Conservation (phyloP, 64 coral and sea anemone genomes). For the Catalaphyllia jardinei region DNA sequence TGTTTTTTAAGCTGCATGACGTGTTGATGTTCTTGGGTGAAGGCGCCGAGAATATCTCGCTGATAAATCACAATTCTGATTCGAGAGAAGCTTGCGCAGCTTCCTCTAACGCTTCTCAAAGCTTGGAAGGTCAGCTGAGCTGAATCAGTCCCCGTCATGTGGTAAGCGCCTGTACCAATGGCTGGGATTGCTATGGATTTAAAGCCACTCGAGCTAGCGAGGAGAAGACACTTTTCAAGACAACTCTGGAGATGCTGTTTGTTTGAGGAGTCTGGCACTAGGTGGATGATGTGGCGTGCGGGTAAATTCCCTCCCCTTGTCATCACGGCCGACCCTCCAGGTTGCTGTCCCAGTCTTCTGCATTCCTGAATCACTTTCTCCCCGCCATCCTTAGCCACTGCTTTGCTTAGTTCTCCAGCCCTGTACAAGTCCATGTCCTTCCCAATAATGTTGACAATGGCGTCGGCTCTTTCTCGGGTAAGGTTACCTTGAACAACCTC, state of each 20-base stretch:
- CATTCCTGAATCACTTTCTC: conserved; percentile 7
- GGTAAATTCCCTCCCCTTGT: conserved; percentile 11
- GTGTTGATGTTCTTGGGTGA: background rate
- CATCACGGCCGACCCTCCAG: background rate
- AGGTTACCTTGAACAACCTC: conserved; percentile 53
- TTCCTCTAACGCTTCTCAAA: background rate
- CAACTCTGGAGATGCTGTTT: background rate
- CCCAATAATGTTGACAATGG: conserved; percentile 2
- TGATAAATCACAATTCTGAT: background rate
- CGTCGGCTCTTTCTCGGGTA: conserved; percentile 27
- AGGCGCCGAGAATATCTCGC: background rate
- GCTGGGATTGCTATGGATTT: conserved; percentile 13
- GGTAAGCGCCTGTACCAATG: conserved; percentile 7
- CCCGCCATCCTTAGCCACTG: background rate
- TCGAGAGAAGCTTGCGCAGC: background rate
- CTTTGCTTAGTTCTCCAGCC: background rate
- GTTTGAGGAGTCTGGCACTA: conserved; percentile 5
- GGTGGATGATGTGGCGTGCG: background rate
- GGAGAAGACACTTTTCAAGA: conserved; percentile 9
- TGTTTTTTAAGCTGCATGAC: background rate
- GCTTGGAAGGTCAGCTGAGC: background rate
- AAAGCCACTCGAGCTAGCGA: background rate
- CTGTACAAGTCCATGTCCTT: background rate
- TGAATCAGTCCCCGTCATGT: background rate
- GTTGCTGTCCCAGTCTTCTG: background rate